phyloP scores from a whole-genome alignment of 1,140 invertebrate genomes.

The Dendrolimus kikuchii region DNA sequence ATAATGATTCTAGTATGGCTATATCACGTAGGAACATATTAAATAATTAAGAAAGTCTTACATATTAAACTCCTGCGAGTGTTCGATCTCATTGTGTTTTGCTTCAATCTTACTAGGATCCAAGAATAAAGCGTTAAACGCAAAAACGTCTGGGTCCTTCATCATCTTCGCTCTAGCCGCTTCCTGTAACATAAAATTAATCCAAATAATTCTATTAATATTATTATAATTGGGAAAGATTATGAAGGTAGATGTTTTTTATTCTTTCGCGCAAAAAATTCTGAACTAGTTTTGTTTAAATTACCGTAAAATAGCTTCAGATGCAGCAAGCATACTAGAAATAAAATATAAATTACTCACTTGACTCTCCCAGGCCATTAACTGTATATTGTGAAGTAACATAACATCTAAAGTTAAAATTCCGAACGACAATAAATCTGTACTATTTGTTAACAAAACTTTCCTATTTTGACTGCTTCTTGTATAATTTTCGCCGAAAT shows the following conservation, averaged over 20 bases:
- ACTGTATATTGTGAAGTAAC: slow-evolving; percentile 74
- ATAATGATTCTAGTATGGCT: too few species aligned
- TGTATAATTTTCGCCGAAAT: slow-evolving; percentile 54
- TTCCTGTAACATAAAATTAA: slow-evolving; percentile 34
- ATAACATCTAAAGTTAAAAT: slow-evolving; percentile 75
- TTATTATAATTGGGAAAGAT: too few species aligned
- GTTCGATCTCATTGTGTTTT: slow-evolving; percentile 35
- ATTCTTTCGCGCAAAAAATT: too few species aligned
- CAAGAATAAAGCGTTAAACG: slow-evolving; percentile 73
- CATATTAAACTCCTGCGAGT: slow-evolving; percentile 20
- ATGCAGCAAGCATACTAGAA: too few species aligned
- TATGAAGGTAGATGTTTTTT: too few species aligned
- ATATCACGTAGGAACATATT: too few species aligned
- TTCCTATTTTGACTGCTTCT: slow-evolving; percentile 30
- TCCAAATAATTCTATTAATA: too few species aligned
- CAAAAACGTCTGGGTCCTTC: slow-evolving; percentile 72
- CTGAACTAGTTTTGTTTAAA: too few species aligned
- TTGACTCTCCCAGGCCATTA: slow-evolving; percentile 72
- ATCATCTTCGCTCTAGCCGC: slow-evolving; percentile 57
- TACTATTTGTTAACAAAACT: slow-evolving; percentile 60
- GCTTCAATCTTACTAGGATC: slow-evolving; percentile 60
- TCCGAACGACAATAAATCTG: slow-evolving; percentile 72
- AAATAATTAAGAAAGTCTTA: too few species aligned
- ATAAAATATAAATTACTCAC: slow-evolving; percentile 19
- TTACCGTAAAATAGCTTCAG: too few species aligned